Evolutionary conservation across 2,797 vertebrate species (phyloP).

Genomic region (Rhincodon typus): DNA sequence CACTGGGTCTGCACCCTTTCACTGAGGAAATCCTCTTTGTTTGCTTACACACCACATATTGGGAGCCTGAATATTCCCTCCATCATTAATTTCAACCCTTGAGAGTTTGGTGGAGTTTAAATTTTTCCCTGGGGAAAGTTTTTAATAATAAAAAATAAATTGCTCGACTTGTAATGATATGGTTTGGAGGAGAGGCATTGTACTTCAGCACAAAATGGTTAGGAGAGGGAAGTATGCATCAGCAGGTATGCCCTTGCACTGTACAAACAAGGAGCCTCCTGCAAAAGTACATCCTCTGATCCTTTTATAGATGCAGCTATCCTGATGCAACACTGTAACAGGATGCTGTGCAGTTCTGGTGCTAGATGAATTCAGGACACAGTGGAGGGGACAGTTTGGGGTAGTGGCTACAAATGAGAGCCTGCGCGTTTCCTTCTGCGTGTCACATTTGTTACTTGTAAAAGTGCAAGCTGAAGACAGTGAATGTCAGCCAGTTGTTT

Average conservation of each 20-base stretch:
- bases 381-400: too few species aligned
- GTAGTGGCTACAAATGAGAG: not conserved
- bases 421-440: not conserved
- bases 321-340: not conserved
- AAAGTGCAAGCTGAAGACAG: too few species aligned
- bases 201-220: not conserved
- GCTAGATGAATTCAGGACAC: not conserved
- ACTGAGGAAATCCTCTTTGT: conserved; percentile 56
- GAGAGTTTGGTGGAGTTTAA: conserved; percentile 36
- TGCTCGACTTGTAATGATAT: not conserved
- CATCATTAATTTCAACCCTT: conserved; percentile 41
- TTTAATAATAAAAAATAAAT: conserved; percentile 30
- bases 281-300: not conserved
- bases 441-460: not conserved
- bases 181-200: not conserved
- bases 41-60: conserved; percentile 68
- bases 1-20: conserved; percentile 65
- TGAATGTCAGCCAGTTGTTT: not conserved
- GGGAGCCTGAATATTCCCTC: conserved; percentile 42
- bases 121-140: conserved; percentile 37
- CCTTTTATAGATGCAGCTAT: not conserved
- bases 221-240: not conserved
- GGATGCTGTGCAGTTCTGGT: not conserved
- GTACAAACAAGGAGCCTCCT: not conserved
- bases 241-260: not conserved